Conservation (phyloP, 1,140 invertebrate genomes). For the Streblospio benedicti region DNA sequence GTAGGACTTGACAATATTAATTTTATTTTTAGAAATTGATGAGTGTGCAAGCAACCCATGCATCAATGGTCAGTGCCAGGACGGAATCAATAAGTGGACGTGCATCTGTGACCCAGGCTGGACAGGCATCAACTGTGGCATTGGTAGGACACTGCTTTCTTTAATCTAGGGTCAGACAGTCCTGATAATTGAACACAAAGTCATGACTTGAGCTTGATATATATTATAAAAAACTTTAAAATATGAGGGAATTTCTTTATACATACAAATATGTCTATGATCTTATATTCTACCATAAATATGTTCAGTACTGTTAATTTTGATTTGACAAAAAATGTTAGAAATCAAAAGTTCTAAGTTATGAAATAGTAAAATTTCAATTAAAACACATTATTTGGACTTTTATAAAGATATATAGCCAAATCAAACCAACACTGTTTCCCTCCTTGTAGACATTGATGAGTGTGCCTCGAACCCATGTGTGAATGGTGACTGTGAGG, state of each 20-base stretch:
- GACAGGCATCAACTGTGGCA: slow-evolving; percentile 41
- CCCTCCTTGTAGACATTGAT: slow-evolving; percentile 2
- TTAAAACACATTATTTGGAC: too few relatives aligned
- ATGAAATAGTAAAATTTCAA: neutral
- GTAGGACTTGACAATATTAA: too few relatives aligned
- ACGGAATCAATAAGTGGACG: slow-evolving; percentile 43
- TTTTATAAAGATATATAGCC: too few relatives aligned
- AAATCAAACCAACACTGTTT: too few relatives aligned
- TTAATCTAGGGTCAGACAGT: neutral
- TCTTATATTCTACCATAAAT: too few relatives aligned
- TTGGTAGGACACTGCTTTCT: slow-evolving; percentile 32
- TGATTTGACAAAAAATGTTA: neutral
- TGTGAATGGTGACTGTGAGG: slow-evolving; percentile 45
- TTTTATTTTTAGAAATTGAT: slow-evolving; percentile 31
- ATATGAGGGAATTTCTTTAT: too few relatives aligned
- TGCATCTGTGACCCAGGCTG: slow-evolving; percentile 44
- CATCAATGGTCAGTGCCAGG: slow-evolving; percentile 48
- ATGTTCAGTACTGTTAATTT: neutral
- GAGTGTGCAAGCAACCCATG: slow-evolving; percentile 47
- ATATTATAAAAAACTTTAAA: too few relatives aligned
- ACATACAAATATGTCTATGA: too few relatives aligned
- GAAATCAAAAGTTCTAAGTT: neutral
- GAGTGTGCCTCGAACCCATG: slow-evolving; percentile 35
- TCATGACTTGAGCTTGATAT: too few relatives aligned
- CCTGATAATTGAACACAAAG: too few relatives aligned